A percentile compares a stretch with the other conserved stretches of the same genome.
Conservation (phyloP, 92 coral and sea anemone species). For the Scolanthus callimorphus region DNA sequence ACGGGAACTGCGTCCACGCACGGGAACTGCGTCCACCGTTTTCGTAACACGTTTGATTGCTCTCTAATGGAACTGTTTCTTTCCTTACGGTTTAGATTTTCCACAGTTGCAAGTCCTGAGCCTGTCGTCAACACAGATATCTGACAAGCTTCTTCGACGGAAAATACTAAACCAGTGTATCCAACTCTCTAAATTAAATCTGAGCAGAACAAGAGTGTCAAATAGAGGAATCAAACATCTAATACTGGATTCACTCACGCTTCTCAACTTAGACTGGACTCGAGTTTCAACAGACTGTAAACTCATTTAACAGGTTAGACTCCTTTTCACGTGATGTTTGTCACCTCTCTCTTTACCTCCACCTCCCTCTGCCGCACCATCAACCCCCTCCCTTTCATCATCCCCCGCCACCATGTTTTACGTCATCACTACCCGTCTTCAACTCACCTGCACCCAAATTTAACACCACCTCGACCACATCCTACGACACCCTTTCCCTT, state of each 20-base stretch:
- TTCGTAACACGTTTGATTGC: no score
- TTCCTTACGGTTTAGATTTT: constrained; percentile 17
- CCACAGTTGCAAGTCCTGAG: constrained; percentile 67
- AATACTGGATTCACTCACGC: constrained; percentile 51
- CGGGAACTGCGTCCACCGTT: no score
- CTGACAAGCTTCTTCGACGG: constrained; percentile 49
- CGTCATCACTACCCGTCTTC: no score
- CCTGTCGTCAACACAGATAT: constrained; percentile 78
- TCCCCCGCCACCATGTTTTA: no score
- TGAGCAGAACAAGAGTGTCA: constrained; percentile 83
- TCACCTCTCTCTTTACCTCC: neutral
- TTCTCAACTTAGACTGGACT: constrained; percentile 90
- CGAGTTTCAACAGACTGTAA: constrained; percentile 76
- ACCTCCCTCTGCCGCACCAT: no score
- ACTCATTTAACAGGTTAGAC: constrained; percentile 63
- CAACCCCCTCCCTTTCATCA: no score
- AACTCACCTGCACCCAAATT: no score
- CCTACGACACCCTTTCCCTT: no score
- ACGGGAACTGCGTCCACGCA: no score
- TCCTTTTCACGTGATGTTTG: neutral
- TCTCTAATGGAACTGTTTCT: no score
- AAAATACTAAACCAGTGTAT: constrained; percentile 62
- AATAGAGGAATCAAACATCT: constrained; percentile 63
- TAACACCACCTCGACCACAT: no score
- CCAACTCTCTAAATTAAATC: constrained; percentile 52